Evolutionary conservation across 37 sponge, comb jelly and placozoan species (phyloP), one percentile per base, ranked within the genome.

Genomic region (Geodia barretti): DNA sequence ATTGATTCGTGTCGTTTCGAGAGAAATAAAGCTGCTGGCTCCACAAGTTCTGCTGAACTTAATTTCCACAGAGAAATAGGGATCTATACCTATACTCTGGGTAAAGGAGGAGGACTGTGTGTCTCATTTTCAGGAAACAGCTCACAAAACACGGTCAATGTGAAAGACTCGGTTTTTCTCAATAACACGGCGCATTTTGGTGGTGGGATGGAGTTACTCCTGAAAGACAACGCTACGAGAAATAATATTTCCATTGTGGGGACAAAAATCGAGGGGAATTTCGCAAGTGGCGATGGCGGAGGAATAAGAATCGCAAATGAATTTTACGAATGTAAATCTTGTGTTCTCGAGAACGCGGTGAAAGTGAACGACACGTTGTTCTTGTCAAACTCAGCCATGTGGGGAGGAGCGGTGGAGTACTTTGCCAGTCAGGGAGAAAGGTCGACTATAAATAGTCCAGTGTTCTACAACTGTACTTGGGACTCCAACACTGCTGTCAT

Each of bases 401-500:
- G 32, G 35, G 81, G 72, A 41, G 81, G 81, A 32, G 81, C 37
- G 4, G 59, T 25, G 9, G 41, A 40, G 28, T 28, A 70, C 39
- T 54, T 30, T 58, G 40, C 81, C 19, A 80, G 62, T 29, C 4
- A 72, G 7, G 29, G 20, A n/a, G 29, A 32, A 3, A 21, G 34
- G 21, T 11, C 21, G 60, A 59, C 21, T 8, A 19, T 2, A 20
- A 80, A 68, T 60, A 8, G 1, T 23, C 24, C 70, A 5, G 17
- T 5, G 19, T 80, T 80, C 47, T 9, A 5, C 2, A 25, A 70
- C 62, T 80, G 81, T 54, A 26, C 7, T 3, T 80, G 81, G 81
- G 25, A 3, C 21, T 20, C 14, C 2, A 80, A 80, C 47, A 1
- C 1, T 35, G 81, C 81, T 34, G 62, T 30, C 2, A 14, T 80